phyloP scores from a whole-genome alignment of 92 coral and sea anemone genomes.

The Heteractis magnifica region DNA sequence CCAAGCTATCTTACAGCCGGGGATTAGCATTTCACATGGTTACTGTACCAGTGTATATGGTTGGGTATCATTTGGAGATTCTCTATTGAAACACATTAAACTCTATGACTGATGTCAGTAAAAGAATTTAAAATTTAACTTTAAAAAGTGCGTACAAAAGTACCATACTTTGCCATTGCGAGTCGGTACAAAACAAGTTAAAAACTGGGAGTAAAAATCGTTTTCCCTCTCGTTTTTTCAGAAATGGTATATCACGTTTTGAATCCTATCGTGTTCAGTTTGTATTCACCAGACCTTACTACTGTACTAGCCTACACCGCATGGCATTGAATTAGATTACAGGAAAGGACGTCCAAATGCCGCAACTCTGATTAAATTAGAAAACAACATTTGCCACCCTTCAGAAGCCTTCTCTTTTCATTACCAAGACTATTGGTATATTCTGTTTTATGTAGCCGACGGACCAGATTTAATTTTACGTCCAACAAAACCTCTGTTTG shows the following conservation, averaged over 20 bases:
- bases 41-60: too few relatives aligned
- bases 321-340: constrained; percentile 29
- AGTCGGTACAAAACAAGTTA: too few relatives aligned
- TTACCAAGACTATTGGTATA: constrained; percentile 33
- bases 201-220: too few relatives aligned
- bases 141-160: neutral
- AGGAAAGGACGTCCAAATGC: constrained; percentile 19
- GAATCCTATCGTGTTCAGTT: neutral
- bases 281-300: neutral
- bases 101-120: neutral
- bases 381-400: constrained; percentile 18
- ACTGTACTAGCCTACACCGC: constrained; percentile 11
- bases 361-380: constrained; percentile 47
- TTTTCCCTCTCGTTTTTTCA: neutral
- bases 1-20: too few relatives aligned
- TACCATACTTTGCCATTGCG: too few relatives aligned
- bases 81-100: too few relatives aligned
- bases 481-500: constrained; percentile 54
- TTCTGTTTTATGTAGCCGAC: constrained; percentile 47
- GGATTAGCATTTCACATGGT: too few relatives aligned
- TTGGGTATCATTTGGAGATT: too few relatives aligned
- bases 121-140: neutral
- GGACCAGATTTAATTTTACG: constrained; percentile 45
- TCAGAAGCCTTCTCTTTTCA: constrained; percentile 34
- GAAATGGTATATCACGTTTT: neutral